Base-by-base conservation (phyloP, 2,113 vertebrate species). In the Abramis brama region DNA sequence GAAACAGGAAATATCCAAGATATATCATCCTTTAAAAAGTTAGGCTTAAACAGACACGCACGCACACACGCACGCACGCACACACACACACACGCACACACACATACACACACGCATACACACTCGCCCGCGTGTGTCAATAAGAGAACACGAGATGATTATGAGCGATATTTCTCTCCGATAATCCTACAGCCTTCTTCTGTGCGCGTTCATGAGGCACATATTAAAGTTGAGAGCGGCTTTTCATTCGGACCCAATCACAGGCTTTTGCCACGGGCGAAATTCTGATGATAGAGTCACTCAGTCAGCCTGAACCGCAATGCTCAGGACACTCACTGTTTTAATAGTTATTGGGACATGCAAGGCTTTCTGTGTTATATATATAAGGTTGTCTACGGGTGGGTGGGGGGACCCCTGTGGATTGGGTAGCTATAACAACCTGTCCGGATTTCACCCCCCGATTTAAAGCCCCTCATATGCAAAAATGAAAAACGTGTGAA, bases 381-480 rank as follows among this genome's bases (percentile, higher is more conserved):
- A 73, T 83, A 57, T 83, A 59, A 73, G 82, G 84, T 62, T 36
- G 66, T 80, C 36, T 83, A 45, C 60, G 76, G 36, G 62, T 52
- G 81, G 57, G 78, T 91, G 94, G 94, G 93, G 95, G 94, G 92
- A 74, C 94, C 82, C 95, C 95, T 90, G 94, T 93, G 95, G 95
- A 94, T 95, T 91, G 94, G 93, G 95, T 96, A 94, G 95, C 95
- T 96, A 95, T 96, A 97, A 96, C 95, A 96, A 96, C 96, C 95
- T 96, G 94, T 95, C 95, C 95, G 95, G 95, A 96, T 96, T 96
- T 95, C 95, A 94, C 95, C 95, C 94, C 95, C 94, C 89, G 92
- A 96, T 94, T 93, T 92, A 94, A 96, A 96, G 95, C 94, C 94
- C 92, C 94, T 96, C 94, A 96, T 95, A 96, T 95, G 94, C 92